A percentile compares a stretch with the other conserved stretches of the same genome.
Conservation (phyloP, 2,113 vertebrate species). For the Cyanistes caeruleus region DNA sequence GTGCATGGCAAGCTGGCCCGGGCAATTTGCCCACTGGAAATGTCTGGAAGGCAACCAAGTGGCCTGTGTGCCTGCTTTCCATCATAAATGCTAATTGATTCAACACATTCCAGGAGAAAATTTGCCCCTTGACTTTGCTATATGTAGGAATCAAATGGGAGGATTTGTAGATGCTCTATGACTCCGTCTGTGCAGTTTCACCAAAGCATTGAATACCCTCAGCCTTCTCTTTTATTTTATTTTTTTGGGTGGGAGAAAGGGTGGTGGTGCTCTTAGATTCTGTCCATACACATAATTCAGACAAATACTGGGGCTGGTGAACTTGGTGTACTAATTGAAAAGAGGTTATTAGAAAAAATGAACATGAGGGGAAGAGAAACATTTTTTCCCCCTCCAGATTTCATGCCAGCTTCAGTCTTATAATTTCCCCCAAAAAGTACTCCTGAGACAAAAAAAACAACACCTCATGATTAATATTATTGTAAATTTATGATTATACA, state of each 20-base stretch:
- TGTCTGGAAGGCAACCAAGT: background rate
- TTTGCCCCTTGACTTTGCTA: background rate
- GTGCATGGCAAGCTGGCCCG: background rate
- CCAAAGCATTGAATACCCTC: background rate
- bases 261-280: background rate
- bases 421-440: background rate
- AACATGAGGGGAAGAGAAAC: background rate
- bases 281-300: background rate
- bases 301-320: background rate
- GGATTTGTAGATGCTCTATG: background rate
- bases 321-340: background rate
- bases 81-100: background rate
- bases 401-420: background rate
- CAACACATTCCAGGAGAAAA: background rate
- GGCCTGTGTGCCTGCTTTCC: background rate
- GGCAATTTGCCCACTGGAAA: background rate
- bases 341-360: background rate
- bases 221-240: background rate
- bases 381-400: background rate
- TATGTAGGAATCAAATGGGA: background rate
- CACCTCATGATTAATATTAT: background rate
- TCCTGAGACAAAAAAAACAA: background rate
- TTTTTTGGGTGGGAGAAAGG: rapidly evolving
- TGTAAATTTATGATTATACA: background rate
- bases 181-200: background rate